These are phyloP conservation scores for Phoebastria nigripes DNA, from an alignment of 2,797 vertebrate genomes.

Conservation along the genomic window DNA sequence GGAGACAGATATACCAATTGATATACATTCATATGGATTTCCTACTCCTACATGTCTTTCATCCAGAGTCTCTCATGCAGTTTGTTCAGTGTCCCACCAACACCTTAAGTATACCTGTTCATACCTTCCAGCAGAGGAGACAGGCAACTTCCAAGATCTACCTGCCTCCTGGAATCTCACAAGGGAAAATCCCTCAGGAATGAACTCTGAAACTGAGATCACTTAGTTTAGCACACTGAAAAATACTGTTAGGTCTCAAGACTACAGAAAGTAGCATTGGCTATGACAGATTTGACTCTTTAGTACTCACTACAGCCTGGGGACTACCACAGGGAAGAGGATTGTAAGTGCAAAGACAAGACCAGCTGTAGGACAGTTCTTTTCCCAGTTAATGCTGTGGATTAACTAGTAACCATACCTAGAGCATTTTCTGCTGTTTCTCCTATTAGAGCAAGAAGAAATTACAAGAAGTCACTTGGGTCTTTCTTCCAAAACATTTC, in stretches of 20 bases:
- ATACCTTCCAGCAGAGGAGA: neutral
- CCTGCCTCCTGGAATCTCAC: neutral
- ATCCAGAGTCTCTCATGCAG: neutral
- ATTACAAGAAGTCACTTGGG: neutral
- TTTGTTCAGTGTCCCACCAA: neutral
- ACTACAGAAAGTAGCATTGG: neutral
- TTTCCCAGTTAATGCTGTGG: neutral
- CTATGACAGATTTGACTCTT: neutral
- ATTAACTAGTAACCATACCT: neutral
- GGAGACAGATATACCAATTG: neutral
- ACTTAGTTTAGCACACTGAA: neutral
- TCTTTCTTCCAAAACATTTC: neutral
- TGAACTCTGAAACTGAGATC: neutral
- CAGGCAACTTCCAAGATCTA: neutral
- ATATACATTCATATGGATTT: neutral
- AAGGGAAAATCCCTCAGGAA: neutral
- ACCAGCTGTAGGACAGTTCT: neutral
- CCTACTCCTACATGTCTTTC: neutral
- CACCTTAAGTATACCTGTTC: neutral
- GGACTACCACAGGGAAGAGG: neutral
- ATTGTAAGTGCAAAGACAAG: neutral
- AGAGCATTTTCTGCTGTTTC: neutral
- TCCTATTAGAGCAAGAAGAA: neutral
- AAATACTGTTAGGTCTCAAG: neutral
- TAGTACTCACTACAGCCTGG: neutral